A percentile compares a stretch with the other conserved stretches of the same genome.
phyloP scores from a whole-genome alignment of 2,797 vertebrate species.

The Anableps anableps region DNA sequence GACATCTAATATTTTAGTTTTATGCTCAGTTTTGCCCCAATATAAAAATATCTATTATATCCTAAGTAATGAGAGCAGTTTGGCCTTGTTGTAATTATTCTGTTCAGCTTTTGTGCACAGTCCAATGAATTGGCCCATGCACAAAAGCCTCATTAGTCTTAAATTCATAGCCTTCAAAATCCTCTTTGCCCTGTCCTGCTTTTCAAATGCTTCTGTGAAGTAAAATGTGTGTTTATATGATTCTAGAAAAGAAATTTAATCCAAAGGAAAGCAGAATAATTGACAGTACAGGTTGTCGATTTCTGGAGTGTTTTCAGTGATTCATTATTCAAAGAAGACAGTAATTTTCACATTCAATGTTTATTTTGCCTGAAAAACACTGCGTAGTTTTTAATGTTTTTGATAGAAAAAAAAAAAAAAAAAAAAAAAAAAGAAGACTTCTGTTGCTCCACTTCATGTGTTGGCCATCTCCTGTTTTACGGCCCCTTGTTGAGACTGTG shows the following conservation, averaged over 20 bases:
- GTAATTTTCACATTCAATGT: conserved; percentile 5
- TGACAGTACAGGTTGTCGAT: conserved; percentile 19
- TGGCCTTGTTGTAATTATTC: not conserved
- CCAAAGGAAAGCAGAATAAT: conserved; percentile 31
- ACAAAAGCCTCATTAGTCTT: not conserved
- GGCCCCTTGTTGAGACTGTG: conserved; percentile 52
- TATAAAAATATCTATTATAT: not conserved
- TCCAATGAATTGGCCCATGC: not conserved
- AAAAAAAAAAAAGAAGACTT: not conserved
- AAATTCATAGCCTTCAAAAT: conserved; percentile 20
- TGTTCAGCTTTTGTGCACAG: conserved; percentile 5
- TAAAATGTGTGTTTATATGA: not conserved
- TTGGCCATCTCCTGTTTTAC: conserved; percentile 3
- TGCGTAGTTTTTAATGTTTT: no score
- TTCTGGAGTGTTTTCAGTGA: conserved; percentile 26
- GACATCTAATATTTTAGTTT: not conserved
- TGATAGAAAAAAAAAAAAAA: not conserved
- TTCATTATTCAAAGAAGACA: conserved; percentile 4
- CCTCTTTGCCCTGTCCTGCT: not conserved
- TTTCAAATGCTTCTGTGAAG: conserved; percentile 8
- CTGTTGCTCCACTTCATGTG: not conserved
- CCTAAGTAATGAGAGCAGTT: not conserved
- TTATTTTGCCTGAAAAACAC: conserved; percentile 29
- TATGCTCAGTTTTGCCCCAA: not conserved
- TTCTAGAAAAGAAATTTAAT: conserved; percentile 33